Conservation (phyloP, 2,888 invertebrate genomes). For the Tortricodes alternella region DNA sequence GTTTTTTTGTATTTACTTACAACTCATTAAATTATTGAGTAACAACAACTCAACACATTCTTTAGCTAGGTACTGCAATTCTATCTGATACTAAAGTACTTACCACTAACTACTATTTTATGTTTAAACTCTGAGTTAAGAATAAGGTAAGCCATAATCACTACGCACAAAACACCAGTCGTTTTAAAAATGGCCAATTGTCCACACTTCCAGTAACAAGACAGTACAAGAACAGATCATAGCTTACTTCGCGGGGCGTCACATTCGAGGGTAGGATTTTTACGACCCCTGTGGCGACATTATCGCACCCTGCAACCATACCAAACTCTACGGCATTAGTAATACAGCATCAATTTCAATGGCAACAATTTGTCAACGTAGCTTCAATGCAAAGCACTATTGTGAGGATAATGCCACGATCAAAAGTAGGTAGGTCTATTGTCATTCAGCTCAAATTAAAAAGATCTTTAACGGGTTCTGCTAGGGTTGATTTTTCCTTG, state of each 20-base stretch:
- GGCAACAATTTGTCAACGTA: constrained; percentile 63
- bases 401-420: constrained; percentile 78
- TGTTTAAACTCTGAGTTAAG: too few relatives aligned
- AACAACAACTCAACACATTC: too few relatives aligned
- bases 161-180: too few relatives aligned
- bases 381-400: constrained; percentile 78
- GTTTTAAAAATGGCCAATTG: background rate
- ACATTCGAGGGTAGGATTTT: constrained; percentile 74
- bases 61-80: too few relatives aligned
- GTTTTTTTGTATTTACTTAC: too few relatives aligned
- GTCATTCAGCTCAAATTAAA: constrained; percentile 43
- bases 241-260: constrained; percentile 81
- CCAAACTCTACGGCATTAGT: constrained; percentile 44
- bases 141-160: too few relatives aligned
- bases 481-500: constrained; percentile 43
- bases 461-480: constrained; percentile 33
- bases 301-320: constrained; percentile 49
- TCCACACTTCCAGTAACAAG: constrained; percentile 47
- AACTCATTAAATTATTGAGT: too few relatives aligned
- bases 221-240: constrained; percentile 76
- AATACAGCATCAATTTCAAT: constrained; percentile 48
- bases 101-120: too few relatives aligned
- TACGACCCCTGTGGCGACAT: constrained; percentile 75
- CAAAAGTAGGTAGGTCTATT: constrained; percentile 75
- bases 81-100: too few relatives aligned